These are phyloP conservation scores for Salvelinus sp. DNA, from an alignment of 2,113 vertebrate species.

Conservation along the genomic window DNA sequence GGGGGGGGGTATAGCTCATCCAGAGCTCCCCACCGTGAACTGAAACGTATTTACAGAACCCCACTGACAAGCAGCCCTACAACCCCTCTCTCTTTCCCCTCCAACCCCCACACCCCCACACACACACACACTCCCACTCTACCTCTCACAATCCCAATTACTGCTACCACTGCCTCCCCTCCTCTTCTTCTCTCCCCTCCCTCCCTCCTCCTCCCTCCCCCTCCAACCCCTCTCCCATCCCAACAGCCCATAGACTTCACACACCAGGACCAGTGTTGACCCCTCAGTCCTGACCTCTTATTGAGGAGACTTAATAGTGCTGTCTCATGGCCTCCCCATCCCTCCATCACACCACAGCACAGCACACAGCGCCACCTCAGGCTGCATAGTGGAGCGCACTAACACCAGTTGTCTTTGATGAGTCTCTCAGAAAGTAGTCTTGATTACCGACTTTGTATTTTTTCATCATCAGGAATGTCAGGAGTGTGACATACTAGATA, in stretches of 20 bases:
- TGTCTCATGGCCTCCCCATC: neutral
- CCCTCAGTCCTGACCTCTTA: neutral
- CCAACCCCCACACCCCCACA: neutral
- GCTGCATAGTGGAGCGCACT: neutral
- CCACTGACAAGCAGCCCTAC: slow-evolving; percentile 19
- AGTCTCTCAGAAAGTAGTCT: neutral
- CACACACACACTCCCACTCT: neutral
- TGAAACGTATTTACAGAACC: slow-evolving; percentile 42
- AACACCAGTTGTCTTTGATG: neutral
- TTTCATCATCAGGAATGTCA: too few species aligned
- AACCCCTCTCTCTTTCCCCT: neutral
- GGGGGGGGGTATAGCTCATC: neutral
- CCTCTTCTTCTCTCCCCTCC: slow-evolving; percentile 6
- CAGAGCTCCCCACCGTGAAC: slow-evolving; percentile 19
- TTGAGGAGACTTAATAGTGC: neutral
- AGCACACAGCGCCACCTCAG: slow-evolving; percentile 6
- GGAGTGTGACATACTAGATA: too few species aligned
- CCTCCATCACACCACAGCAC: neutral
- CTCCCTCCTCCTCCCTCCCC: too few species aligned
- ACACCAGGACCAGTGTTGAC: too few species aligned
- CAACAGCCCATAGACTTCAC: neutral
- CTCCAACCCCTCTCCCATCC: slow-evolving; percentile 25
- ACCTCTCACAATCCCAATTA: neutral
- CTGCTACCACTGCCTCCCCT: slow-evolving; percentile 4
- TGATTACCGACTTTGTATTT: too few species aligned